Conservation (phyloP, 2,888 invertebrate genomes). For the Dasypolia templi region DNA sequence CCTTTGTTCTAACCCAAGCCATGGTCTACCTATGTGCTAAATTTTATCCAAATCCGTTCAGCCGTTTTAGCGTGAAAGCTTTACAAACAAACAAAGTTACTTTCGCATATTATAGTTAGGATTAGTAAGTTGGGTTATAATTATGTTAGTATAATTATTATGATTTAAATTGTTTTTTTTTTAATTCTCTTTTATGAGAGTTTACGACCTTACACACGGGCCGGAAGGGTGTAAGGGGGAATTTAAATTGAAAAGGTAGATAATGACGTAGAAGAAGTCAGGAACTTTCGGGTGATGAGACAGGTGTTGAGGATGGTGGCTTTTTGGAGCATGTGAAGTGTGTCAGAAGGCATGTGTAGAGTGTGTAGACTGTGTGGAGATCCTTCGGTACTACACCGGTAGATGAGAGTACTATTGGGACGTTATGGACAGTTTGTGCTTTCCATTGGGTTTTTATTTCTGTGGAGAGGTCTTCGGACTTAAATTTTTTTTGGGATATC, state of each 20-base stretch:
- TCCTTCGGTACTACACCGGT: background rate
- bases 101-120: no score
- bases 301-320: background rate
- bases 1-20: no score
- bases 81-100: no score
- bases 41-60: no score
- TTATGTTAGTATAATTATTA: no score
- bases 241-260: background rate
- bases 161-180: no score
- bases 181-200: background rate
- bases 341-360: background rate
- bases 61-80: no score
- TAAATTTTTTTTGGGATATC: background rate
- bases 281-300: background rate
- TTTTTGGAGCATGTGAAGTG: background rate
- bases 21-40: no score
- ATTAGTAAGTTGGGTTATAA: no score
- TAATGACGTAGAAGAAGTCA: background rate
- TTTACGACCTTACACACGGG: background rate
- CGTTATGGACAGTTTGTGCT: background rate
- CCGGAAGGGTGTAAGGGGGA: no score
- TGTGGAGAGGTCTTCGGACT: background rate
- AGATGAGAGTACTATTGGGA: background rate
- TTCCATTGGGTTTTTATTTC: constrained; percentile 1
- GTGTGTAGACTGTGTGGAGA: background rate